A percentile compares a stretch with the other conserved stretches of the same genome.
Conservation (phyloP, 2,888 invertebrate genomes). For the Drosophila limbata region DNA sequence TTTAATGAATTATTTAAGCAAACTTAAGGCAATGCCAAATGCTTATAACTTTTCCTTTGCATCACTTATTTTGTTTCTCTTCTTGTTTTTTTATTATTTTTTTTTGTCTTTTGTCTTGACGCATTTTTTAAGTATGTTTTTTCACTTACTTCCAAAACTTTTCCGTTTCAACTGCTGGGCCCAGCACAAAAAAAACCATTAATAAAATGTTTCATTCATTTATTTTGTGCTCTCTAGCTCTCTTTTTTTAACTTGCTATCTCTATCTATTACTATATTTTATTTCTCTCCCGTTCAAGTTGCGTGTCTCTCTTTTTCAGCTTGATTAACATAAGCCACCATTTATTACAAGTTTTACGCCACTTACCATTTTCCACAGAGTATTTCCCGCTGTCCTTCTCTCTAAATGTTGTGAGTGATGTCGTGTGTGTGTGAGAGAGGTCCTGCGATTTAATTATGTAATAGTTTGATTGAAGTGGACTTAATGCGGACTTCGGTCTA, state of each 20-base stretch:
- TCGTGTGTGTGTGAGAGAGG: slow-evolving; percentile 30
- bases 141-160: slow-evolving; percentile 46
- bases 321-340: slow-evolving; percentile 81
- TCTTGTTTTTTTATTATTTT: slow-evolving; percentile 3
- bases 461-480: slow-evolving; percentile 80
- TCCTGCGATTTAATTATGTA: slow-evolving; percentile 78
- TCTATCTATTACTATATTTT: slow-evolving; percentile 13
- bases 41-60: slow-evolving; percentile 65
- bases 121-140: slow-evolving; percentile 59
- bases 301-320: slow-evolving; percentile 74
- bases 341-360: slow-evolving; percentile 72
- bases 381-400: slow-evolving; percentile 15
- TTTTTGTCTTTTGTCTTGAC: slow-evolving; percentile 29
- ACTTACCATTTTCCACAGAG: slow-evolving; percentile 41
- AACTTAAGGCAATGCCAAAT: slow-evolving; percentile 51
- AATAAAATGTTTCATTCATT: slow-evolving; percentile 76
- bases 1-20: slow-evolving; percentile 81
- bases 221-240: slow-evolving; percentile 45
- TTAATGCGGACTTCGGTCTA: slow-evolving; percentile 59
- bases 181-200: slow-evolving; percentile 65
- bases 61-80: slow-evolving; percentile 16
- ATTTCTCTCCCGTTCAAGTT: slow-evolving; percentile 30
- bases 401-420: slow-evolving; percentile 1
- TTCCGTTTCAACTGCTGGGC: slow-evolving; percentile 31
- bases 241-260: slow-evolving; percentile 12